A percentile compares a stretch with the other conserved stretches of the same genome.
Evolutionary conservation across 2,797 vertebrate species (phyloP).

Genomic region (Liasis olivaceus): DNA sequence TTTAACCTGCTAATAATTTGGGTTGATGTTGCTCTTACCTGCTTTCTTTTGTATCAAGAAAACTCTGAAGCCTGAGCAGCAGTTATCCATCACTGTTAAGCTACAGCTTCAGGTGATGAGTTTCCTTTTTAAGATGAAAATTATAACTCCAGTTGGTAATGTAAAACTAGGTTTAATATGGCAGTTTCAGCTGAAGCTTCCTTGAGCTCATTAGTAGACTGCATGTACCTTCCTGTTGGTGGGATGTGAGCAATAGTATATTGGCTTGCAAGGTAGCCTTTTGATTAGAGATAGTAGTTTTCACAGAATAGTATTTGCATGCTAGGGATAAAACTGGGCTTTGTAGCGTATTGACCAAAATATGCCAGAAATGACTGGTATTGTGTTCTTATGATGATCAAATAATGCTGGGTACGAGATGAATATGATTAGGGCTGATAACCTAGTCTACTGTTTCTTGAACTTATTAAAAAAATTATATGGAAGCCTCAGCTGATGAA

Average conservation of each 20-base stretch:
- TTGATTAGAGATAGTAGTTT: too few species aligned
- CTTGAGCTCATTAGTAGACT: background rate
- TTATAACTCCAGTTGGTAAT: background rate
- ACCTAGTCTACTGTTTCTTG: background rate
- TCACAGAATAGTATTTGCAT: too few species aligned
- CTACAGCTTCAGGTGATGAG: background rate
- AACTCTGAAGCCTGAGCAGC: background rate
- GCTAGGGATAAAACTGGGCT: too few species aligned
- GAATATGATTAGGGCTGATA: too few species aligned
- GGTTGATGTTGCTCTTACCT: background rate
- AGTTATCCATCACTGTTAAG: background rate
- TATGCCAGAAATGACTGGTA: too few species aligned
- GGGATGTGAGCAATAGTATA: too few species aligned
- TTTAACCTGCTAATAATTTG: background rate
- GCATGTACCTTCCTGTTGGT: too few species aligned
- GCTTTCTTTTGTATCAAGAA: background rate
- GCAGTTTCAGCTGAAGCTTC: background rate
- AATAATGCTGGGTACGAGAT: too few species aligned
- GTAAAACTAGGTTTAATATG: background rate
- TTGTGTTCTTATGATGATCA: too few species aligned
- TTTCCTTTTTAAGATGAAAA: background rate
- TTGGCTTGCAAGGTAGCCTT: too few species aligned
- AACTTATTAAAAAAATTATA: background rate
- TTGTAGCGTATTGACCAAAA: too few species aligned
- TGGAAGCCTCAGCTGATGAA: background rate